A percentile compares a stretch with the other conserved stretches of the same genome.
Conservation (phyloP, 2,797 vertebrate genomes). For the Silurus aristotelis region DNA sequence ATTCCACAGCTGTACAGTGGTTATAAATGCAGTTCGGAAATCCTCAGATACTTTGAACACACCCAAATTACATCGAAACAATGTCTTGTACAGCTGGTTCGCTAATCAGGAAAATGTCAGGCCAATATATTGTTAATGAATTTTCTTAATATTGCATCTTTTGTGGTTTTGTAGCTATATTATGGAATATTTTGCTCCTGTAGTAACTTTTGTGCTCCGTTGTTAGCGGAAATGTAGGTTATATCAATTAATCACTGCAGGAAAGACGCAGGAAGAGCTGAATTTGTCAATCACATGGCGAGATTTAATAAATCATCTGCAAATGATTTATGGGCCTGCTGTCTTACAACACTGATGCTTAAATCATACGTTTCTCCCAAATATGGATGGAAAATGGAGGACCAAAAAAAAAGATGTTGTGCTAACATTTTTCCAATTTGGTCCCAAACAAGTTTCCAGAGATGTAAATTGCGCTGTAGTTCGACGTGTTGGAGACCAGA, state of each 20-base stretch:
- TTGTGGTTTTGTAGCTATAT: not conserved
- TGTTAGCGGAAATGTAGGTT: not conserved
- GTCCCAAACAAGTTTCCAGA: too few species aligned
- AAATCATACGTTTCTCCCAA: too few species aligned
- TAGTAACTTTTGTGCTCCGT: not conserved
- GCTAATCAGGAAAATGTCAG: not conserved
- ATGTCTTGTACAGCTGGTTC: too few species aligned
- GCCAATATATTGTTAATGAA: not conserved
- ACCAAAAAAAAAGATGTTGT: too few species aligned
- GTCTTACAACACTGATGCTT: too few species aligned
- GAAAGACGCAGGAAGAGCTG: not conserved
- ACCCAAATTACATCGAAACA: not conserved
- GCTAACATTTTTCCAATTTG: too few species aligned
- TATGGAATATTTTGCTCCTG: not conserved
- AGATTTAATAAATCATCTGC: conserved; percentile 8
- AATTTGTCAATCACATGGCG: not conserved
- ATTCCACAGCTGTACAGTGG: not conserved
- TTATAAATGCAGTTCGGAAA: not conserved
- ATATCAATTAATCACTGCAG: not conserved
- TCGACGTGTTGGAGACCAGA: too few species aligned
- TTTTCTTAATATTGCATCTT: not conserved
- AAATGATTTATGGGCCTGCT: not conserved
- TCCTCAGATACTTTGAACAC: not conserved
- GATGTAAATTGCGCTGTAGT: too few species aligned
- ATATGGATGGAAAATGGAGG: too few species aligned